Percentiles rank a stretch among this genome's conserved stretches.
phyloP scores from a whole-genome alignment of 2,113 vertebrate species.

The Chrysemys picta region DNA sequence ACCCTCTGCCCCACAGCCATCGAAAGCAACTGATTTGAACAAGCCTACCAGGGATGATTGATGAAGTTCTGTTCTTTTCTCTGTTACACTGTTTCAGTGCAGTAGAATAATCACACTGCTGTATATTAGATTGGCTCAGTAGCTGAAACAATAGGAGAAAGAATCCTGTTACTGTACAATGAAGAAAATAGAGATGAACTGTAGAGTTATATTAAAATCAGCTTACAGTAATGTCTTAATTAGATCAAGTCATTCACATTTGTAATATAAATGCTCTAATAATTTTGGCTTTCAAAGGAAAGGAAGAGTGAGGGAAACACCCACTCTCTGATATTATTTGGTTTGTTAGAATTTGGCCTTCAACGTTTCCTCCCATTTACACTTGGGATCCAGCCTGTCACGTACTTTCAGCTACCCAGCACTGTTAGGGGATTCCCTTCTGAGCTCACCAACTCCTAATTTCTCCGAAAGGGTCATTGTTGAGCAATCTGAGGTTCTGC shows the following conservation, averaged over 20 bases:
- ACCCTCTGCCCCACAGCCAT: not conserved
- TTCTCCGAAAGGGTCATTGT: not conserved
- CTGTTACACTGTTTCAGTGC: slow-evolving; percentile 89
- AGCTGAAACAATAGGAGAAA: slow-evolving; percentile 79
- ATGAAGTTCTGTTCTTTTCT: slow-evolving; percentile 89
- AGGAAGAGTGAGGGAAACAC: not conserved
- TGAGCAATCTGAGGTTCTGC: not conserved
- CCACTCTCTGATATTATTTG: not conserved
- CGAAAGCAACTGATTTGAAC: not conserved
- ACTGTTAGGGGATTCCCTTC: not conserved
- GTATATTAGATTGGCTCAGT: slow-evolving; percentile 84
- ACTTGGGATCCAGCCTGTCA: not conserved
- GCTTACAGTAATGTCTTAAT: not conserved
- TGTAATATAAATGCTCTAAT: not conserved
- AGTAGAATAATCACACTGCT: slow-evolving; percentile 85
- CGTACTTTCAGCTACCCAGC: not conserved
- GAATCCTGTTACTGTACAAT: not conserved
- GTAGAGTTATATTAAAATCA: not conserved
- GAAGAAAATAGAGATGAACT: not conserved
- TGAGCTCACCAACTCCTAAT: not conserved
- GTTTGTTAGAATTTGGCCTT: not conserved
- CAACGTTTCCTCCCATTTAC: not conserved
- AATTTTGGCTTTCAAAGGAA: not conserved
- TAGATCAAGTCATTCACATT: not conserved
- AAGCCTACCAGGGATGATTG: slow-evolving; percentile 88